Conservation (phyloP, 37 sponge, comb jelly and placozoan genomes). For the Cladorhizidae sp. region DNA sequence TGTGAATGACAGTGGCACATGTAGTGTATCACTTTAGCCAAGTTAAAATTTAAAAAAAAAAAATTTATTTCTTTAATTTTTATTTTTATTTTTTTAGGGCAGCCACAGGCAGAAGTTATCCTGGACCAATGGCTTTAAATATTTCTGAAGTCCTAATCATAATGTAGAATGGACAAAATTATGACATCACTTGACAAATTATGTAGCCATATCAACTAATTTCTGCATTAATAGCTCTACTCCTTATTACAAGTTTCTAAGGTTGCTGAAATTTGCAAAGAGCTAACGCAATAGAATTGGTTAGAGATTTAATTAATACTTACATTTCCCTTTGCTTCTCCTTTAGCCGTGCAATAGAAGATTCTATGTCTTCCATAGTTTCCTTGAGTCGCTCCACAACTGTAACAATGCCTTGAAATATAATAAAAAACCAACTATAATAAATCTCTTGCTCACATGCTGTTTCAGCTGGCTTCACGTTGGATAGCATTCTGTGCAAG, state of each 20-base stretch:
- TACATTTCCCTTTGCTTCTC: slow-evolving; percentile 74
- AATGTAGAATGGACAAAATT: neutral
- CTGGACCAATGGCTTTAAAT: no score
- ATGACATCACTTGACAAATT: neutral
- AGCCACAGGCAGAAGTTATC: no score
- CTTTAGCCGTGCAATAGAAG: slow-evolving; percentile 64
- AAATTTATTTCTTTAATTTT: no score
- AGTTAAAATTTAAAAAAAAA: no score
- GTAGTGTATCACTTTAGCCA: no score
- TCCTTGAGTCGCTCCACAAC: slow-evolving; percentile 70
- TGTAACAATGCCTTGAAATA: neutral
- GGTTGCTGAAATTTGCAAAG: no score
- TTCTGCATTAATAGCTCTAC: neutral
- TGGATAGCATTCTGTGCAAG: neutral
- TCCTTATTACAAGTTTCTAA: neutral
- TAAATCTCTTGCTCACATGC: neutral
- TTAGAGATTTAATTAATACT: no score
- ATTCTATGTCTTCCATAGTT: slow-evolving; percentile 81
- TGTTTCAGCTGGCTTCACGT: neutral
- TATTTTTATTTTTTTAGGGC: no score
- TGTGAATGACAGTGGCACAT: no score
- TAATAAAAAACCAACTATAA: neutral
- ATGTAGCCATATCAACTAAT: neutral
- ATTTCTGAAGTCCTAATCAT: no score
- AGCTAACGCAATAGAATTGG: no score